A percentile compares a stretch with the other conserved stretches of the same genome.
These are phyloP conservation scores for Himalopsyche japonica DNA, from an alignment of 2,888 invertebrate genomes.

Conservation along the genomic window DNA sequence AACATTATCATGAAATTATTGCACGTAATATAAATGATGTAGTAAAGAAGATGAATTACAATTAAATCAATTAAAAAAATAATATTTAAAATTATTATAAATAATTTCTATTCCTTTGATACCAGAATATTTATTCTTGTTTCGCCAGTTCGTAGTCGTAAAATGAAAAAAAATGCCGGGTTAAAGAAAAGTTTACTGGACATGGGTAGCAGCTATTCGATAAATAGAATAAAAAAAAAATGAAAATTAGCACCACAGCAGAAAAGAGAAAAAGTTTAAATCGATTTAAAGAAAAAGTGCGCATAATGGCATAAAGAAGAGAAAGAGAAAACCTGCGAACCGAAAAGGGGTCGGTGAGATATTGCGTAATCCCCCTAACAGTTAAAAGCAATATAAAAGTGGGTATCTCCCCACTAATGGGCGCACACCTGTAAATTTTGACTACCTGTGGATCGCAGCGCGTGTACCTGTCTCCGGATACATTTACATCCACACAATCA, in stretches of 20 bases:
- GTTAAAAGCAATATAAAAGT: neutral
- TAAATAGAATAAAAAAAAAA: neutral
- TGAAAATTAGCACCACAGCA: neutral
- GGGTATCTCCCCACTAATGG: neutral
- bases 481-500: neutral
- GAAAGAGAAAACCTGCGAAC: neutral
- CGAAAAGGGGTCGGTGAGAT: neutral
- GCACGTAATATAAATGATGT: too few relatives aligned
- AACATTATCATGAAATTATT: too few relatives aligned
- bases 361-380: neutral
- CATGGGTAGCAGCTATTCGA: neutral
- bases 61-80: too few relatives aligned
- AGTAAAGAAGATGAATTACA: too few relatives aligned
- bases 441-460: neutral
- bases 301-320: neutral
- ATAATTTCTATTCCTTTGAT: too few relatives aligned
- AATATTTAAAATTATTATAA: too few relatives aligned
- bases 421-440: neutral
- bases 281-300: neutral
- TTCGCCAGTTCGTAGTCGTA: too few relatives aligned
- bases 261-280: neutral
- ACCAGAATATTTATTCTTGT: too few relatives aligned
- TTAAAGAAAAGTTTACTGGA: too few relatives aligned
- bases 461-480: neutral
- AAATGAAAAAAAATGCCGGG: too few relatives aligned